Conservation (phyloP, 2,113 vertebrate genomes). For the Turnix velox region DNA sequence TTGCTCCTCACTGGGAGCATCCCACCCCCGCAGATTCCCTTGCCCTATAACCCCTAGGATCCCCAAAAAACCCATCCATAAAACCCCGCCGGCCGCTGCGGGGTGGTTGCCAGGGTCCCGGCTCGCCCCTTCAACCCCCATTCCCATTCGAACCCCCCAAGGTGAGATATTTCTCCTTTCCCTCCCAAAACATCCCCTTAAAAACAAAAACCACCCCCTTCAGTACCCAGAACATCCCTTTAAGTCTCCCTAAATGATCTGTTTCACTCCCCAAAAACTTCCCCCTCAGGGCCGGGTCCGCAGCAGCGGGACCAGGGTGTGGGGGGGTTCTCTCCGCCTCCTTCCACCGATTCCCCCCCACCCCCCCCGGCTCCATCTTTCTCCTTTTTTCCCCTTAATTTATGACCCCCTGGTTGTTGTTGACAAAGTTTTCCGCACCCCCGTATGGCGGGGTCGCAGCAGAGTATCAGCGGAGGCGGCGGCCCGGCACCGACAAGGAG, state of each 20-base stretch:
- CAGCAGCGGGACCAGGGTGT: not conserved
- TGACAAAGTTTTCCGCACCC: conserved; percentile 48
- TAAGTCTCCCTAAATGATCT: not conserved
- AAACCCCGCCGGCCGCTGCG: too few species aligned
- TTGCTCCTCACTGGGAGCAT: not conserved
- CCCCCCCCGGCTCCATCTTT: too few species aligned
- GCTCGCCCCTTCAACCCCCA: too few species aligned
- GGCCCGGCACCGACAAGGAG: conserved; percentile 21
- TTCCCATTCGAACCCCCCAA: too few species aligned
- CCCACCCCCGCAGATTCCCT: rapidly evolving
- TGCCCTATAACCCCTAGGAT: not conserved
- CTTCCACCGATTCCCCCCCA: not conserved
- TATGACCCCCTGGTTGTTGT: not conserved
- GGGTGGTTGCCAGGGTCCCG: too few species aligned
- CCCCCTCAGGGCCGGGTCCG: not conserved
- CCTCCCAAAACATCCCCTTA: too few species aligned
- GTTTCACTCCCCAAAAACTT: not conserved
- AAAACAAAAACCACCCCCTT: too few species aligned
- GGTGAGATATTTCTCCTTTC: too few species aligned
- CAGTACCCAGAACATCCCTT: too few species aligned
- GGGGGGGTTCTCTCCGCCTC: not conserved
- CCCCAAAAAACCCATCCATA: not conserved
- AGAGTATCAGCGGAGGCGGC: not conserved
- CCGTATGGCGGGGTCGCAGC: too few species aligned
- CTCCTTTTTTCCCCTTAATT: conserved; percentile 33